Evolutionary conservation across 2,797 vertebrate genomes (phyloP), one percentile per base, ranked within the genome.

Genomic region (Todus mexicanus): DNA sequence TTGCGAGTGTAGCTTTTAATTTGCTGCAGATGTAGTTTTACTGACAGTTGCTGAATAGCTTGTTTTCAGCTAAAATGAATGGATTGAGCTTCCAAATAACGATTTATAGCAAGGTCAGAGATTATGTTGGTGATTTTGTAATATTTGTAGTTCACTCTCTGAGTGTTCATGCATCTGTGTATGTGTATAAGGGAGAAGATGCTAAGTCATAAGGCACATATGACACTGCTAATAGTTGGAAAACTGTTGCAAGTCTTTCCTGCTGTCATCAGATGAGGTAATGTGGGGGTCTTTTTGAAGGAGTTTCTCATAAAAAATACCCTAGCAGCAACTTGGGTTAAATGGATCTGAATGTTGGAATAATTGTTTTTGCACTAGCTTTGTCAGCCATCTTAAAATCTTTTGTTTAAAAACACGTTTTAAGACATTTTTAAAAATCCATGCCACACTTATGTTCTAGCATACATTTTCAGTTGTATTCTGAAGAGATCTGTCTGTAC

Each of bases 41-140:
- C 89, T 94, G 95, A 90, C 86, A 90, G 94, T 92, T 96, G 61
- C 76, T 72, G 74, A 96, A 84, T 60, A 59, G 74, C 68, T 95
- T 87, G 45, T 91, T 95, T 90, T 94, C 86, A 89, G 59, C 90
- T 88, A 64, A 92, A 97, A 87, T 95, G 96, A 95, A 82, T 71
- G 78, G 54, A 72, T 84, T 73, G 61, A 84, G 84, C 80, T 90
- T 93, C 76, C 65, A 79, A 92, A 76, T 84, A 92, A 76, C 64
- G 79, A 69, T 95, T 97, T 91, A 82, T 86, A 96, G 50, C 82
- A 91, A 87, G 92, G 84, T 91, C 90, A 95, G 80, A 59, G 40
- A 89, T 75, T 47, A 68, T 86, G 76, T 29, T 82, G 66, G 64
- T 94, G 89, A 94, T 87, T 95, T 94, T 84, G 74, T 90, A 87